A percentile compares a stretch with the other conserved stretches of the same genome.
Evolutionary conservation across 1,140 invertebrate genomes (phyloP).

Genomic region (Drosophila kikkawai): DNA sequence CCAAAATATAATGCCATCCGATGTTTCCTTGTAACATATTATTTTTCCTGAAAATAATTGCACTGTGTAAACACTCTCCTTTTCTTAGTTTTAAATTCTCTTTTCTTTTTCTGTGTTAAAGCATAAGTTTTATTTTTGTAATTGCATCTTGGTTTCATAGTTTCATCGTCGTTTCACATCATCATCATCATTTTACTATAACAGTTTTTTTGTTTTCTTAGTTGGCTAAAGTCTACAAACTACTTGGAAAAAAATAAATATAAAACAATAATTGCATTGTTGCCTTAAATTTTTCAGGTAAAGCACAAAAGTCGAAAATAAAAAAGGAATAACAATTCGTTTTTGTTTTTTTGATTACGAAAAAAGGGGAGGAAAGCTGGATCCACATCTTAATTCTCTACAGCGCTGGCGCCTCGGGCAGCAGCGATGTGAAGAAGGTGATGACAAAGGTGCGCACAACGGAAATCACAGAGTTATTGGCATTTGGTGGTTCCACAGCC

Average conservation of each 20-base stretch:
- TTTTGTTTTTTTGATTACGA: conserved; percentile 43
- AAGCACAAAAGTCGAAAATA: conserved; percentile 25
- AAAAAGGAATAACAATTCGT: conserved; percentile 34
- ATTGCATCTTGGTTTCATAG: conserved; percentile 64
- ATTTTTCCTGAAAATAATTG: conserved; percentile 10
- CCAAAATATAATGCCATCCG: no score
- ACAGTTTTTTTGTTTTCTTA: conserved; percentile 61
- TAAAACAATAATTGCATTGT: conserved; percentile 30
- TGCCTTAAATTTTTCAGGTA: conserved; percentile 25
- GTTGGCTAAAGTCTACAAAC: conserved; percentile 47
- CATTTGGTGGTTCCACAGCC: conserved; percentile 81
- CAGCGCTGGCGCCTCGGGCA: conserved; percentile 88
- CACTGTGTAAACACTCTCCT: conserved; percentile 19
- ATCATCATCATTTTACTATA: conserved; percentile 39
- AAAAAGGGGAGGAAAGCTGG: conserved; percentile 28
- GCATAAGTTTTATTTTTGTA: conserved; percentile 59
- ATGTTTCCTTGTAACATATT: no score
- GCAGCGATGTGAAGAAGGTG: conserved; percentile 90
- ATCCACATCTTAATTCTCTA: conserved; percentile 44
- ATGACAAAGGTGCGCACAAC: conserved; percentile 90
- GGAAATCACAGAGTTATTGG: conserved; percentile 87
- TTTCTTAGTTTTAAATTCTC: conserved; percentile 6
- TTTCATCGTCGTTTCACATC: conserved; percentile 26
- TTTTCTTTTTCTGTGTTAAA: conserved; percentile 48
- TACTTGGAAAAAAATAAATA: conserved; percentile 56